Percentiles rank a stretch among this genome's conserved stretches.
Conservation (phyloP, 2,797 vertebrate species). For the Acanthopagrus latus region DNA sequence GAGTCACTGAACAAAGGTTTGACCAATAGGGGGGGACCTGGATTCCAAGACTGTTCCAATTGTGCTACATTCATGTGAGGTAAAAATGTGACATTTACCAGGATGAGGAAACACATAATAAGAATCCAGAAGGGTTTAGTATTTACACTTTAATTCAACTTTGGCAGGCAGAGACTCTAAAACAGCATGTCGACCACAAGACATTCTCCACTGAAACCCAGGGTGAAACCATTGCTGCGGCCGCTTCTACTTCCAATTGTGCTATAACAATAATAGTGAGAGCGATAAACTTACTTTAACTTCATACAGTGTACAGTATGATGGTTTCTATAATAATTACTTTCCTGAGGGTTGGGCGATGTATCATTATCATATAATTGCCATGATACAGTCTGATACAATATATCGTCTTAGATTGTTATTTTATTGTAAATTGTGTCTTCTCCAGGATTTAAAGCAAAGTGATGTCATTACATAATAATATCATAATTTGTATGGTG, state of each 20-base stretch:
- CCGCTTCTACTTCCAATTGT: conserved; percentile 4
- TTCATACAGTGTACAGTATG: background rate
- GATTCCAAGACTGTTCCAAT: background rate
- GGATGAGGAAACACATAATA: conserved; percentile 21
- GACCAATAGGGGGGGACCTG: conserved; percentile 11
- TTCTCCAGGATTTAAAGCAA: no score
- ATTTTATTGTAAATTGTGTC: no score
- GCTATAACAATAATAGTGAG: background rate
- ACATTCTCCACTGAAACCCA: conserved; percentile 25
- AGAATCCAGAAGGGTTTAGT: conserved; percentile 27
- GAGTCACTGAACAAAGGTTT: conserved; percentile 13
- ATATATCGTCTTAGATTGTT: no score
- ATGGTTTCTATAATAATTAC: background rate
- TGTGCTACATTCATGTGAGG: background rate
- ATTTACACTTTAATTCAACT: conserved; percentile 43
- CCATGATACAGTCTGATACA: no score
- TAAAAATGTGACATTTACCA: background rate
- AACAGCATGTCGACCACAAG: conserved; percentile 42
- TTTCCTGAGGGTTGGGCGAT: no score
- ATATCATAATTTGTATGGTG: no score
- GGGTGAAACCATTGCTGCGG: background rate
- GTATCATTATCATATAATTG: no score
- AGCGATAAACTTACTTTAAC: background rate
- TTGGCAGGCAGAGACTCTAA: conserved; percentile 38
- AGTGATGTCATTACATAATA: no score